Evolutionary conservation across 2,113 vertebrate species (phyloP).

Genomic region (Aptenodytes forsteri): DNA sequence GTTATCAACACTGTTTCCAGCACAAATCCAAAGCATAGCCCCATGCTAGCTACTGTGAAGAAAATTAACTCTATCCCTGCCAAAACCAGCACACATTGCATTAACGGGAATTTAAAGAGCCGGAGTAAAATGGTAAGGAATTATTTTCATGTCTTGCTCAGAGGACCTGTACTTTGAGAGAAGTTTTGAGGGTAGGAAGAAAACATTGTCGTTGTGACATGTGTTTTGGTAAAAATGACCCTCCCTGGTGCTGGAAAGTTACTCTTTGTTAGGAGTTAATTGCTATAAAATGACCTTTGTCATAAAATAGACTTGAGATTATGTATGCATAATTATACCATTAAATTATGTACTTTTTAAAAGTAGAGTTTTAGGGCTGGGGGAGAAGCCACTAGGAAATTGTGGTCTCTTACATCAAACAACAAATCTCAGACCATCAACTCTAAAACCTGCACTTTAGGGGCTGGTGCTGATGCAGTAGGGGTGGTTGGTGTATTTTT

Average conservation of each 20-base stretch:
- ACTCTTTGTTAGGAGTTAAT: not conserved
- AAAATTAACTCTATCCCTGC: no score
- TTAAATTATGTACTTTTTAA: not conserved
- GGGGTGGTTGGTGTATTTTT: not conserved
- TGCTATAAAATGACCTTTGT: not conserved
- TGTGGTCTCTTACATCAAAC: not conserved
- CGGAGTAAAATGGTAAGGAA: not conserved
- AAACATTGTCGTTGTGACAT: fast-evolving
- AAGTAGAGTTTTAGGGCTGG: not conserved
- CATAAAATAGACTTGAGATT: not conserved
- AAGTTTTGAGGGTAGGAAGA: not conserved
- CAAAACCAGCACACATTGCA: no score
- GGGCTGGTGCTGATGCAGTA: no score
- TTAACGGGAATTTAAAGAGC: not conserved
- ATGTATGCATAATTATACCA: not conserved
- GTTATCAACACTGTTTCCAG: no score
- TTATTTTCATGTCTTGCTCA: not conserved
- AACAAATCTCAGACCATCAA: not conserved
- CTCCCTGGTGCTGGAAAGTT: not conserved
- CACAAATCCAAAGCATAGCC: no score
- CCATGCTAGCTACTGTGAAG: no score
- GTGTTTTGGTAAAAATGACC: not conserved
- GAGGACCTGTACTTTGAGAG: not conserved
- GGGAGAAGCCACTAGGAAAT: not conserved
- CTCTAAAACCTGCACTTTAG: fast-evolving